These are phyloP conservation scores for Eupithecia abbreviata DNA, from an alignment of 2,888 invertebrate genomes.

Conservation along the genomic window DNA sequence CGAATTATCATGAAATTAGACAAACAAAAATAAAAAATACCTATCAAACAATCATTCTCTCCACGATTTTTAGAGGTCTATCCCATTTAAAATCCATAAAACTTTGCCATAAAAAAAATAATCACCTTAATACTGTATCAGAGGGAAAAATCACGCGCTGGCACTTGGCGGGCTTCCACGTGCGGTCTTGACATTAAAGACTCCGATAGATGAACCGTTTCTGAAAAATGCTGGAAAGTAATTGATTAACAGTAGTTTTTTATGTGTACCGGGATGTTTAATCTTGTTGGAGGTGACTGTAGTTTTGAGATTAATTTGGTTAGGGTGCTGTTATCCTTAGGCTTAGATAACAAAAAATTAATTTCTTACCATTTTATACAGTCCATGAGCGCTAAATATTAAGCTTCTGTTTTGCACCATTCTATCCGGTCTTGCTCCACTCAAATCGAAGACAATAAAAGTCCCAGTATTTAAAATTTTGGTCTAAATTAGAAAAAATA, in stretches of 20 bases:
- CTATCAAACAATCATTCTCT: constrained; percentile 14
- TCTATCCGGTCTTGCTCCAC: too few relatives aligned
- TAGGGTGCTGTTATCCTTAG: not conserved
- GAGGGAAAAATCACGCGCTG: constrained; percentile 23
- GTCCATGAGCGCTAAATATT: too few relatives aligned
- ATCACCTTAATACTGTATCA: constrained; percentile 25
- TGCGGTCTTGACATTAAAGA: constrained; percentile 40
- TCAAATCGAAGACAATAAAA: not conserved
- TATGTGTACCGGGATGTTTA: constrained; percentile 31
- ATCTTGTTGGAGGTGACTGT: constrained; percentile 22
- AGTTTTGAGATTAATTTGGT: not conserved
- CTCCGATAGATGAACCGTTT: constrained; percentile 47
- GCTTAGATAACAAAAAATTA: not conserved
- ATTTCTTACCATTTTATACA: too few relatives aligned
- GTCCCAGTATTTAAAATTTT: too few relatives aligned
- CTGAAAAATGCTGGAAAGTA: constrained; percentile 40
- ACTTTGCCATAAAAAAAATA: constrained; percentile 18
- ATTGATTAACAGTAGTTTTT: constrained; percentile 45
- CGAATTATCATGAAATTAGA: not conserved
- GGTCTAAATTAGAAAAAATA: not conserved
- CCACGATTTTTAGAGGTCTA: not conserved
- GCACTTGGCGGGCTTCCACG: constrained; percentile 50
- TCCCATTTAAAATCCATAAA: constrained; percentile 25
- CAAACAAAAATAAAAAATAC: constrained; percentile 5
- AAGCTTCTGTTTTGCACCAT: too few relatives aligned